Conservation (phyloP, 2,888 invertebrate genomes). For the Choristoneura rosaceana region DNA sequence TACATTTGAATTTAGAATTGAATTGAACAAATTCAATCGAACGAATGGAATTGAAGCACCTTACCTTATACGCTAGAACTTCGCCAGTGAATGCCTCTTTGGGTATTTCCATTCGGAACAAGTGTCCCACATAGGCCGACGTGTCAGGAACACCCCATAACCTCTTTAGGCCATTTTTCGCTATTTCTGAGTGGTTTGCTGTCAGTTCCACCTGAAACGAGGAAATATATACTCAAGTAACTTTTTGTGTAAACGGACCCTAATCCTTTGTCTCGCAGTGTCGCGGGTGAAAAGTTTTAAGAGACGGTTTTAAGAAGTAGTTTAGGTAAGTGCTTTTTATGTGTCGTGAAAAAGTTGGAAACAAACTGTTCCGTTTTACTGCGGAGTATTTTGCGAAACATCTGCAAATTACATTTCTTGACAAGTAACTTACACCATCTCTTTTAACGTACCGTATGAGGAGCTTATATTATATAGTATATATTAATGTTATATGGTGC, state of each 20-base stretch:
- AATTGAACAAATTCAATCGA: constrained; percentile 38
- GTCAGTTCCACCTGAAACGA: constrained; percentile 75
- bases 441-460: background rate
- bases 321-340: constrained; percentile 26
- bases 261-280: constrained; percentile 32
- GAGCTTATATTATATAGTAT: background rate
- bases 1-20: constrained; percentile 40
- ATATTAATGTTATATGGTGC: too few species aligned
- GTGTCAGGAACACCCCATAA: constrained; percentile 87
- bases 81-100: constrained; percentile 89
- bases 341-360: constrained; percentile 17
- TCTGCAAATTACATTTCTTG: constrained; percentile 9
- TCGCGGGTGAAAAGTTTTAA: constrained; percentile 25
- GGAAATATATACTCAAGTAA: constrained; percentile 40
- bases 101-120: constrained; percentile 90
- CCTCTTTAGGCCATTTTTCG: constrained; percentile 81
- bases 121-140: constrained; percentile 88
- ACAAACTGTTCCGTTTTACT: constrained; percentile 15
- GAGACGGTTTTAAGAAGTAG: constrained; percentile 15
- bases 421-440: background rate
- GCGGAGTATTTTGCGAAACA: constrained; percentile 2
- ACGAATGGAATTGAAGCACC: constrained; percentile 45
- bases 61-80: constrained; percentile 89
- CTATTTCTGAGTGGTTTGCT: constrained; percentile 79
- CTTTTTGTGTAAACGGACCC: constrained; percentile 23